Conservation (phyloP, 2,888 invertebrate species). For the Euclidia mi region DNA sequence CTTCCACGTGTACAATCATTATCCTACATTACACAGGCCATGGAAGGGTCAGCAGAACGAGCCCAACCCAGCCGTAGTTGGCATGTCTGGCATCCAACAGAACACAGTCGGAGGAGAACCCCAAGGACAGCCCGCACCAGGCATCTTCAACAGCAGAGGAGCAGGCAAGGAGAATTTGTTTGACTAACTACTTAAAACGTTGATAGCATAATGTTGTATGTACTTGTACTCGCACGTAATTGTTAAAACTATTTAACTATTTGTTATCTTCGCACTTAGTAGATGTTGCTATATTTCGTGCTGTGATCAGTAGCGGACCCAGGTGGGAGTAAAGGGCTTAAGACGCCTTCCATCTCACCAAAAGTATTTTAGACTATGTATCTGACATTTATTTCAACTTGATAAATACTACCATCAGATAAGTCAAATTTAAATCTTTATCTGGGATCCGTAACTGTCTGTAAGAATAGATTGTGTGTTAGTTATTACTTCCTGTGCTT, state of each 20-base stretch:
- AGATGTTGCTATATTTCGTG: neutral
- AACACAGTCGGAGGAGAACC: conserved; percentile 77
- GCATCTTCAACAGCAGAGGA: conserved; percentile 84
- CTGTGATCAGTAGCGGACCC: no score
- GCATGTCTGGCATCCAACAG: conserved; percentile 81
- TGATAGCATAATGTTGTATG: neutral
- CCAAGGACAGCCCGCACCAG: conserved; percentile 79
- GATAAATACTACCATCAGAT: no score
- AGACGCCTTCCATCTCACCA: no score
- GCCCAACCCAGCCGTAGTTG: conserved; percentile 83
- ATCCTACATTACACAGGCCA: conserved; percentile 78
- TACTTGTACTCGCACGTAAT: neutral
- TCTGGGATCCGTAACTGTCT: no score
- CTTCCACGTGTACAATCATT: no score
- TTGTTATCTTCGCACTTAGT: neutral
- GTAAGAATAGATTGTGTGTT: no score
- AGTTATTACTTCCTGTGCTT: no score
- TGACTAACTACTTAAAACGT: conserved; percentile 10
- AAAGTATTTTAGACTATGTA: no score
- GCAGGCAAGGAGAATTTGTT: conserved; percentile 81
- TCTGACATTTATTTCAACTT: no score
- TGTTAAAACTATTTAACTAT: no score
- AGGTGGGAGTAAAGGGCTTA: no score
- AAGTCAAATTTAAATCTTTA: no score
- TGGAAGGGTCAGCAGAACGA: conserved; percentile 88